These are phyloP conservation scores for Polydrusus pterygomalis DNA, from an alignment of 2,888 invertebrate species.

Conservation along the genomic window DNA sequence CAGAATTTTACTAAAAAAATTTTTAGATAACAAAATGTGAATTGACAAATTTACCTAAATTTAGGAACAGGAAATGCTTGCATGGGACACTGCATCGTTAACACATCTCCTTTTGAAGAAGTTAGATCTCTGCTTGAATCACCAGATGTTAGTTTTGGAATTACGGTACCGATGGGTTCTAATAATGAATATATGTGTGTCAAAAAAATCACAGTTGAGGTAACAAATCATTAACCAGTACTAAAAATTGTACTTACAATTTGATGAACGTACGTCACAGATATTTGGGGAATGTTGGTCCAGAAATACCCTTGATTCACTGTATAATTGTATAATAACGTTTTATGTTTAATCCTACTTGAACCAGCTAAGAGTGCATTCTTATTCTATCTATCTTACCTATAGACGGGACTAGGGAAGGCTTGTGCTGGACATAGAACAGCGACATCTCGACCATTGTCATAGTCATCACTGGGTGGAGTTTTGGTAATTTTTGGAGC, in stretches of 20 bases:
- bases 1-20: neutral
- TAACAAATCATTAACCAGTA: no score
- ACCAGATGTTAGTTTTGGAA: constrained; percentile 76
- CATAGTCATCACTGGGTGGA: constrained; percentile 48
- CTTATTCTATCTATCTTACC: constrained; percentile 58
- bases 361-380: neutral
- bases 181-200: constrained; percentile 47
- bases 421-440: constrained; percentile 80
- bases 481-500: constrained; percentile 64
- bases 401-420: constrained; percentile 78
- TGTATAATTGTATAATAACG: no score
- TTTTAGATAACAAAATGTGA: neutral
- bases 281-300: neutral
- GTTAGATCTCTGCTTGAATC: constrained; percentile 65
- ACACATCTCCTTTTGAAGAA: constrained; percentile 65
- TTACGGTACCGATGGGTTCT: constrained; percentile 87
- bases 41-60: constrained; percentile 48
- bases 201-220: neutral
- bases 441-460: constrained; percentile 64
- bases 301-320: constrained; percentile 31
- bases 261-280: no score
- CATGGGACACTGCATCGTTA: constrained; percentile 76
- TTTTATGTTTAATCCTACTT: neutral
- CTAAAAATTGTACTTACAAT: no score
- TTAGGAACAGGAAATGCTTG: constrained; percentile 57